Evolutionary conservation across 2,888 invertebrate genomes (phyloP), one percentile per base, ranked within the genome.

Genomic region (Anthrax anthrax): DNA sequence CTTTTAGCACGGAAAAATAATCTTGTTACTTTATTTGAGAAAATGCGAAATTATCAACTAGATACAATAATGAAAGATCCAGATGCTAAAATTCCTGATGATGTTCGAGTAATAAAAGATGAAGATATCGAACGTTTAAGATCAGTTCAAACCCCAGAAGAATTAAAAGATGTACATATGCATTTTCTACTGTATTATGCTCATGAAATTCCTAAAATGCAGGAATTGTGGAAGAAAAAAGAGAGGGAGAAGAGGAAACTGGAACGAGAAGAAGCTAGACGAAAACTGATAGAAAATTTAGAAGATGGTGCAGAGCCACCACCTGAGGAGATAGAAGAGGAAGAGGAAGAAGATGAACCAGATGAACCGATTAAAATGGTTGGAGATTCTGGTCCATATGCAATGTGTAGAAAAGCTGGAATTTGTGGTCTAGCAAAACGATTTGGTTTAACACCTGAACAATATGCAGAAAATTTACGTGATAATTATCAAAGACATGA

Each of bases 401-500:
- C 83, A 37, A 77, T 94, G 53, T 94, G 94, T 58, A 74, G 81
- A 44, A 84, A 82, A 62, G 87, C 88, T 3, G 90, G 90, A 19
- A 75, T 94, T 13, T 81, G 81, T 75, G 80, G 82, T 0, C 74
- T 96, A 39, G 89, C 89, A 3, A 86, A 85, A 62, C 83, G 84
- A 61, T 97, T 96, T 67, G 97, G 97, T 50, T 70, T 98, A 44
- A 80, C 84, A 0, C 91, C 97, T 0, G 90, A 92, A 62, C 85
- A 96, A 67, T 95, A 92, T 65, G 94, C 92, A 0, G 95, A 96
- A 70, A 97, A 98, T 71, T 73, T 97, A 9, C 78, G 92, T 2
- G 95, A 96, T 61, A 91, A 92, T 64, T 96, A 96, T 65, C 90
- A 91, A 64, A 74, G 91, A 14, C 88, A 94, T 63, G 96, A 96